Base-by-base conservation (phyloP, 2,888 invertebrate genomes). In the Campoplex capitator region DNA sequence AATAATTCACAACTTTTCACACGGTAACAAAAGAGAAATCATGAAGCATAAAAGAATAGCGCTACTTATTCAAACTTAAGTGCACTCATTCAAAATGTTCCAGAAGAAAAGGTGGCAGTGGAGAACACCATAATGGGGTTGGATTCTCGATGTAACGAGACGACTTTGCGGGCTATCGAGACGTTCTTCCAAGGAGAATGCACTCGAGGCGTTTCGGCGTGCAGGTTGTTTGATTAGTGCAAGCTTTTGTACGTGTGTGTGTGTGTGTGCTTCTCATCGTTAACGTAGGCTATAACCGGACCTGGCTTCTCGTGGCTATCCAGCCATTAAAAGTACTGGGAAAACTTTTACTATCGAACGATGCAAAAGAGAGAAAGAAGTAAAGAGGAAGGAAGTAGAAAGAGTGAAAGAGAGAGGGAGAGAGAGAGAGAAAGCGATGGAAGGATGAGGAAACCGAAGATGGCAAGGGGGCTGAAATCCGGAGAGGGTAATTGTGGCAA, bases 251-350 rank as follows among this genome's bases (percentile, higher is more conserved):
- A 38, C 1, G 38, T 38, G 38, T 38, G 38, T 32, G 32, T 58
- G 58, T 42, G 48, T 42, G 56, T 16, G 58, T 28, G 51, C 23
- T 73, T 80, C 76, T 68, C 77, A 74, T 74, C 81, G 81, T 86
- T 84, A 86, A 84, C 86, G 81, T 70, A 58, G 54, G 77, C 76
- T 73, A n/a, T 58, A 84, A 84, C 84, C 81, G 86, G 77, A 84
- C 81, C 74, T 28, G 62, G 65, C 35, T 35, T 81, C 86, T 74
- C 86, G 70, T 65, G 70, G 75, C 70, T 65, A 70, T 79, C 81
- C 58, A 54, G 81, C 77, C 86, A 65, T 86, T 77, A 86, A 86
- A 86, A 74, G 77, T 78, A 62, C 86, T 13, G 77, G 32, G 68
- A 67, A 84, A 86, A 86, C 74, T 84, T 86, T 81, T 65, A 86